A percentile compares a stretch with the other conserved stretches of the same genome.
These are phyloP conservation scores for Dryomyza anilis DNA, from an alignment of 2,888 invertebrate species.

Conservation along the genomic window DNA sequence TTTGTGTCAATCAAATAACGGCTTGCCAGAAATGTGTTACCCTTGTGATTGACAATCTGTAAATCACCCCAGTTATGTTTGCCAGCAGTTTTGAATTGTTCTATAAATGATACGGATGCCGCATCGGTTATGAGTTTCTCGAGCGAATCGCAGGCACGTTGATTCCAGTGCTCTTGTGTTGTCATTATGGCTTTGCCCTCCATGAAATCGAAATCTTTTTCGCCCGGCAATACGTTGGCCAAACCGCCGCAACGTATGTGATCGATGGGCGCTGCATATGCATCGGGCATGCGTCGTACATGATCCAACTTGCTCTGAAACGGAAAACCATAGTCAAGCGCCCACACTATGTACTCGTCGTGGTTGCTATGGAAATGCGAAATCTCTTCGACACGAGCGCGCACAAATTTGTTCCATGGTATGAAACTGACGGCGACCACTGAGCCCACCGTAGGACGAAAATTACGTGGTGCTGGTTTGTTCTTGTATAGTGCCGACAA, in stretches of 20 bases:
- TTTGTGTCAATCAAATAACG: slow-evolving; percentile 36
- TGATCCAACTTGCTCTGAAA: slow-evolving; percentile 39
- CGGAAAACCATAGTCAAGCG: slow-evolving; percentile 45
- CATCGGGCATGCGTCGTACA: slow-evolving; percentile 36
- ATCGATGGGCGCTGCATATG: slow-evolving; percentile 24
- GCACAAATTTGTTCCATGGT: slow-evolving; percentile 43
- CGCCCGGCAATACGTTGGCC: slow-evolving; percentile 38
- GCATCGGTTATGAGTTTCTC: slow-evolving; percentile 42
- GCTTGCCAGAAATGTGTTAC: slow-evolving; percentile 35
- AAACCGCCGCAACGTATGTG: slow-evolving; percentile 38
- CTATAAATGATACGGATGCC: slow-evolving; percentile 39
- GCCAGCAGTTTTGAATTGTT: slow-evolving; percentile 27
- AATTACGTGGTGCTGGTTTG: slow-evolving; percentile 26
- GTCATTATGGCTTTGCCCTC: slow-evolving; percentile 36
- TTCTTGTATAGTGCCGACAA: slow-evolving; percentile 36
- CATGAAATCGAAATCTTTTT: slow-evolving; percentile 43
- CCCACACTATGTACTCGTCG: slow-evolving; percentile 43
- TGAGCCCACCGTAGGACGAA: slow-evolving; percentile 37
- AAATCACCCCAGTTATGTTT: slow-evolving; percentile 42
- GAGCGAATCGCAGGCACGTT: slow-evolving; percentile 39
- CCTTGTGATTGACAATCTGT: slow-evolving; percentile 40
- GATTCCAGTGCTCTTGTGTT: slow-evolving; percentile 37
- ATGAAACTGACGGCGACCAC: slow-evolving; percentile 40
- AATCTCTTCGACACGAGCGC: slow-evolving; percentile 39
- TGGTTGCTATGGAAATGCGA: slow-evolving; percentile 30